Evolutionary conservation across 2,113 vertebrate species (phyloP).

Genomic region (Rhabdornis inornatus): DNA sequence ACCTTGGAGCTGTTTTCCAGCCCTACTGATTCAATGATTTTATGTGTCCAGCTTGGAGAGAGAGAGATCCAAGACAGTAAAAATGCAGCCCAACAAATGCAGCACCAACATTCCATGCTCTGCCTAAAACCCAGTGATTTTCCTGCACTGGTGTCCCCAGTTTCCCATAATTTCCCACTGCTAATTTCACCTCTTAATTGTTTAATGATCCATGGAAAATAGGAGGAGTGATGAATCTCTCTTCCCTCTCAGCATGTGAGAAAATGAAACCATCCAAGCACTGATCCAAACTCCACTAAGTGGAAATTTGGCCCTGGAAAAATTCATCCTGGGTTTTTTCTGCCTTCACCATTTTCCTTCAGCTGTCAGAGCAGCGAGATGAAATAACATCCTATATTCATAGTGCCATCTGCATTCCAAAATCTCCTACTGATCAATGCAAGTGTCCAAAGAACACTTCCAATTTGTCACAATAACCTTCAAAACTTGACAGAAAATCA

Average conservation of each 20-base stretch:
- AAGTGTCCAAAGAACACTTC: constrained; percentile 19
- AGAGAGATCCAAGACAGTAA: background rate
- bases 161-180: background rate
- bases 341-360: background rate
- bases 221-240: background rate
- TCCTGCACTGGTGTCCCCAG: background rate
- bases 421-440: constrained; percentile 13
- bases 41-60: background rate
- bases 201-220: background rate
- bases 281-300: background rate
- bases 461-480: constrained; percentile 46
- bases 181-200: background rate
- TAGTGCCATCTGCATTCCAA: constrained; percentile 31
- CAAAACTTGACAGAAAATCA: constrained; percentile 45
- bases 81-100: background rate
- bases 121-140: accelerated
- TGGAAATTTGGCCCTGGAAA: background rate
- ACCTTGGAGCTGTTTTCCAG: background rate
- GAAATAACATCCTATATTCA: background rate
- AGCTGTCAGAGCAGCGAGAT: constrained; percentile 5
- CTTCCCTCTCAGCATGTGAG: accelerated
- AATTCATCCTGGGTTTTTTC: background rate
- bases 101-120: background rate
- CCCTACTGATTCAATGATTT: background rate
- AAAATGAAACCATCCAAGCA: background rate